Conservation (phyloP, 2,113 vertebrate species). For the Chionis minor region DNA sequence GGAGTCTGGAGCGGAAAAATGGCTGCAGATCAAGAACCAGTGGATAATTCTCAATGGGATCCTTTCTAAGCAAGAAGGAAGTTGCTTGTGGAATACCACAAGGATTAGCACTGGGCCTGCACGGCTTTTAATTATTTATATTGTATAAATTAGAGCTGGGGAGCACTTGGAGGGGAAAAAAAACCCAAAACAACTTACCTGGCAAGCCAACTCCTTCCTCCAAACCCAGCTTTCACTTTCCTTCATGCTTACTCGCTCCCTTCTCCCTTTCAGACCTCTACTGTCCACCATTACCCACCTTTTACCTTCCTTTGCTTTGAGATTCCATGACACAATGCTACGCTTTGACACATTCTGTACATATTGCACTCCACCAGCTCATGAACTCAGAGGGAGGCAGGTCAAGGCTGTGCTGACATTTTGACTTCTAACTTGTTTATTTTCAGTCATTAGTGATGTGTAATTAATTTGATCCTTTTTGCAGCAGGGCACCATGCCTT, state of each 20-base stretch:
- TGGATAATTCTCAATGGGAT: slow-evolving; percentile 37
- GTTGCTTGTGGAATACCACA: slow-evolving; percentile 61
- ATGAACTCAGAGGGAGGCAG: not conserved
- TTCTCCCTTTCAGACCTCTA: not conserved
- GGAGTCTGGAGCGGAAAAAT: not conserved
- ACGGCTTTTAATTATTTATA: slow-evolving; percentile 53
- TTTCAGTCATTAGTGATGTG: not conserved
- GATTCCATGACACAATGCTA: not conserved
- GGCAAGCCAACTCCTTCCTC: not conserved
- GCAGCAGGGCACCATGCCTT: not conserved
- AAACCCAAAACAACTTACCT: not conserved
- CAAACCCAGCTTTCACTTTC: not conserved
- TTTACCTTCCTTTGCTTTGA: not conserved
- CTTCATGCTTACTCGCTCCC: not conserved
- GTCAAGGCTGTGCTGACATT: not conserved
- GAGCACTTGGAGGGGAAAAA: not conserved
- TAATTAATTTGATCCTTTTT: not conserved
- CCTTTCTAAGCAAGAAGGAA: slow-evolving; percentile 30
- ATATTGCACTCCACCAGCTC: not conserved
- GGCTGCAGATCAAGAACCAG: slow-evolving; percentile 15
- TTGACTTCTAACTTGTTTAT: not conserved
- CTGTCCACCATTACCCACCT: not conserved
- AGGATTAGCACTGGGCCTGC: slow-evolving; percentile 31
- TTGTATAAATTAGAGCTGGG: slow-evolving; percentile 19
- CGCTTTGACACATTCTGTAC: not conserved